phyloP scores from a whole-genome alignment of 2,888 invertebrate species.

The Aphelenchoides bicaudatus region DNA sequence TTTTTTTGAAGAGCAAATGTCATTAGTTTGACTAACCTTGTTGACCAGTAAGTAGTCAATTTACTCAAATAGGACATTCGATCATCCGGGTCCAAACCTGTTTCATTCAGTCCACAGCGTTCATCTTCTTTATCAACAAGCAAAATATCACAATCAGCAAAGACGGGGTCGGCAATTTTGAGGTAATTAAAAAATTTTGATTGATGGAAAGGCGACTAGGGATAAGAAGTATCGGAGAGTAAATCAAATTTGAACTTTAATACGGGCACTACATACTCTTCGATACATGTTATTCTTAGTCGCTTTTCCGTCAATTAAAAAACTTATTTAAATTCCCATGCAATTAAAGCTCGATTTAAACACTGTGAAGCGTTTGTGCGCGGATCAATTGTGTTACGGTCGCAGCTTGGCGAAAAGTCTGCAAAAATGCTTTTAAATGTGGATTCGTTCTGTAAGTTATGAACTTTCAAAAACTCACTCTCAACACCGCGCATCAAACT shows the following conservation, averaged over 20 bases:
- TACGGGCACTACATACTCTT: too few relatives aligned
- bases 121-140: conserved; percentile 24
- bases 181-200: conserved; percentile 45
- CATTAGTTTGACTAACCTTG: conserved; percentile 26
- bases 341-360: conserved; percentile 43
- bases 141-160: conserved; percentile 41
- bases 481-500: conserved; percentile 46
- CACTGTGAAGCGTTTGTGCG: conserved; percentile 4
- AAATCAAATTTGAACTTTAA: too few relatives aligned
- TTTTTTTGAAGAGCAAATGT: not conserved
- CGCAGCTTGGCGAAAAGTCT: too few relatives aligned
- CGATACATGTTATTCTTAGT: too few relatives aligned
- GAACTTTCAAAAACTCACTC: conserved; percentile 29
- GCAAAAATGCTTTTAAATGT: too few relatives aligned
- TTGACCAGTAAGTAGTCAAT: conserved; percentile 37
- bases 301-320: conserved; percentile 7
- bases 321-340: conserved; percentile 44
- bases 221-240: too few relatives aligned
- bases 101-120: conserved; percentile 30
- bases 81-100: conserved; percentile 13
- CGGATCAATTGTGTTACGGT: too few relatives aligned
- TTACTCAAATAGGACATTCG: conserved; percentile 33
- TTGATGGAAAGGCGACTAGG: too few relatives aligned
- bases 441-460: too few relatives aligned
- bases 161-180: conserved; percentile 50